A percentile compares a stretch with the other conserved stretches of the same genome.
Evolutionary conservation across 2,888 invertebrate species (phyloP).

Genomic region (Meteorus cinctellus): DNA sequence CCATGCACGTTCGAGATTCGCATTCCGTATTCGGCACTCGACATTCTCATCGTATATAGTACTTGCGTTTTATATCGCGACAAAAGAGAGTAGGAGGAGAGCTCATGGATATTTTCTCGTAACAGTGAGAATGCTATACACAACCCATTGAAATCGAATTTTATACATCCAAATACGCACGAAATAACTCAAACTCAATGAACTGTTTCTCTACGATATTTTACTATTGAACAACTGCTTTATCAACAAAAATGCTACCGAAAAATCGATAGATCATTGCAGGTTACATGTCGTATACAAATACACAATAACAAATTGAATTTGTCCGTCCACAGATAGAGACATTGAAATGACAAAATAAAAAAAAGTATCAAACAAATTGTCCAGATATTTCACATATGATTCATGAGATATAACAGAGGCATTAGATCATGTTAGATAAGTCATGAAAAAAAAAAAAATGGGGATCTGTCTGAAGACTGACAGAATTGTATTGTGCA

Average conservation of each 20-base stretch:
- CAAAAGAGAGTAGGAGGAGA: slow-evolving; percentile 34
- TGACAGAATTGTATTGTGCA: slow-evolving; percentile 2
- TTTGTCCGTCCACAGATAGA: neutral
- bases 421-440: neutral
- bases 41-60: slow-evolving; percentile 50
- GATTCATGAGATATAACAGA: neutral
- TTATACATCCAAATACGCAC: slow-evolving; percentile 44
- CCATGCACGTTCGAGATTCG: slow-evolving; percentile 59
- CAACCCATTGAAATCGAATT: slow-evolving; percentile 1
- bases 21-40: slow-evolving; percentile 60
- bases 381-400: neutral
- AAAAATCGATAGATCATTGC: neutral
- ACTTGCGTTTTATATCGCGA: slow-evolving; percentile 46
- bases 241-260: neutral
- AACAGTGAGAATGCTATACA: slow-evolving; percentile 5
- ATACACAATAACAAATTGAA: neutral
- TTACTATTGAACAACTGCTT: neutral
- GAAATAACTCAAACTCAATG: neutral
- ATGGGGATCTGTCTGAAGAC: neutral
- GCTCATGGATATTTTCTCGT: neutral
- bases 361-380: neutral
- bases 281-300: neutral
- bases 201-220: neutral
- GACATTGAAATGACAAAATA: neutral
- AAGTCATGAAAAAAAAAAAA: neutral